Evolutionary conservation across 2,113 vertebrate genomes (phyloP).

Genomic region (Echinops telfairi): DNA sequence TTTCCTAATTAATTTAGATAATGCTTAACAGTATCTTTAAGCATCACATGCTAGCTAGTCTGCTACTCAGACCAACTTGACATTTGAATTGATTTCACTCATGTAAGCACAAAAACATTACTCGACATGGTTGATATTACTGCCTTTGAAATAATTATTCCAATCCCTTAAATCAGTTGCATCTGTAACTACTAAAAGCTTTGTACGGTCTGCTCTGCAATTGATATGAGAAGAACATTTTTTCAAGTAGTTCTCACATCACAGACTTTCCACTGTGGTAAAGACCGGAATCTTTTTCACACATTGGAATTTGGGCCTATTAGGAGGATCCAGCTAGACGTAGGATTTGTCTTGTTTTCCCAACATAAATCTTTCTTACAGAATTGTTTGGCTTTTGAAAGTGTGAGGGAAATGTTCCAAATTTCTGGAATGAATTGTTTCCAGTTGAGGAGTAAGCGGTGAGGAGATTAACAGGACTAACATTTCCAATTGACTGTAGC

Average conservation of each 20-base stretch:
- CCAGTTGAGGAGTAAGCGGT: not conserved
- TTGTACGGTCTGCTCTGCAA: constrained; percentile 51
- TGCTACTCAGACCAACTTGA: constrained; percentile 49
- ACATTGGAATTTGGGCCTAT: constrained; percentile 53
- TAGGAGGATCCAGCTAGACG: constrained; percentile 16
- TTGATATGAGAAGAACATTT: constrained; percentile 62
- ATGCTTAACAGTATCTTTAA: constrained; percentile 19
- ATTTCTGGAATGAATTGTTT: constrained; percentile 17
- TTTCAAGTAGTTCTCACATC: constrained; percentile 65
- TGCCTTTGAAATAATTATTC: constrained; percentile 60
- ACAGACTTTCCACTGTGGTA: constrained; percentile 67
- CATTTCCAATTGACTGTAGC: not conserved
- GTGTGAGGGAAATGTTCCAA: not conserved
- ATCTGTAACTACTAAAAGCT: constrained; percentile 45
- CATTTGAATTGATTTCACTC: constrained; percentile 53
- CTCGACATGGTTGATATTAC: constrained; percentile 5
- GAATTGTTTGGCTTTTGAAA: constrained; percentile 33
- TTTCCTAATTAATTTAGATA: not conserved
- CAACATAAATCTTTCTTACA: constrained; percentile 60
- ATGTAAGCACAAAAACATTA: constrained; percentile 22
- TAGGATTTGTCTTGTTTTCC: constrained; percentile 33
- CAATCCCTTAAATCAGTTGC: constrained; percentile 13
- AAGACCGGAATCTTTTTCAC: constrained; percentile 63
- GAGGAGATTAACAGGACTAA: not conserved
- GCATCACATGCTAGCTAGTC: not conserved